phyloP scores from a whole-genome alignment of 2,888 invertebrate species.

The Apamea sordens region DNA sequence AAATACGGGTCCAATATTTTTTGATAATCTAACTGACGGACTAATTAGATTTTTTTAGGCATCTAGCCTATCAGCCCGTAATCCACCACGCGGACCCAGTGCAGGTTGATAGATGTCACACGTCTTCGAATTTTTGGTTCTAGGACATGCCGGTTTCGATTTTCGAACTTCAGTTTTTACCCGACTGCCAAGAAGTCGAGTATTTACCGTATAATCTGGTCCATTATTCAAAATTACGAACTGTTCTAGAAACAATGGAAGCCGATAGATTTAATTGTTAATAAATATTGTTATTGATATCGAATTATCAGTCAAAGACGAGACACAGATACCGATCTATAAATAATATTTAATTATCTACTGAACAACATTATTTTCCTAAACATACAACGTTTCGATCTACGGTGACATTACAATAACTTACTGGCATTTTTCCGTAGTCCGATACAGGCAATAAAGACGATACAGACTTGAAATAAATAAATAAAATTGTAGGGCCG shows the following conservation, averaged over 20 bases:
- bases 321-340: slow-evolving; percentile 51
- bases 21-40: no score
- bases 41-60: no score
- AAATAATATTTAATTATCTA: slow-evolving; percentile 49
- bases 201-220: slow-evolving; percentile 4
- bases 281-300: slow-evolving; percentile 59
- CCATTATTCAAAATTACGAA: slow-evolving; percentile 8
- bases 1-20: no score
- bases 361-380: slow-evolving; percentile 48
- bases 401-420: slow-evolving; percentile 67
- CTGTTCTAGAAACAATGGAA: slow-evolving; percentile 27
- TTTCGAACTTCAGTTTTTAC: neutral
- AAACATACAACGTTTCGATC: slow-evolving; percentile 37
- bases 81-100: neutral
- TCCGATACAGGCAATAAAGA: slow-evolving; percentile 84
- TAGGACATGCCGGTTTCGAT: no score
- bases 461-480: slow-evolving; percentile 87
- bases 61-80: no score
- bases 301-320: slow-evolving; percentile 46
- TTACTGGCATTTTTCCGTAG: slow-evolving; percentile 83
- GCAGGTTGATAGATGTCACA: neutral
- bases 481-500: slow-evolving; percentile 48
- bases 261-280: slow-evolving; percentile 2
- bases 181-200: neutral
- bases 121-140: neutral